Percentiles rank a stretch among this genome's conserved stretches.
phyloP scores from a whole-genome alignment of 2,113 vertebrate species.

The Phylloscopus whistleri region DNA sequence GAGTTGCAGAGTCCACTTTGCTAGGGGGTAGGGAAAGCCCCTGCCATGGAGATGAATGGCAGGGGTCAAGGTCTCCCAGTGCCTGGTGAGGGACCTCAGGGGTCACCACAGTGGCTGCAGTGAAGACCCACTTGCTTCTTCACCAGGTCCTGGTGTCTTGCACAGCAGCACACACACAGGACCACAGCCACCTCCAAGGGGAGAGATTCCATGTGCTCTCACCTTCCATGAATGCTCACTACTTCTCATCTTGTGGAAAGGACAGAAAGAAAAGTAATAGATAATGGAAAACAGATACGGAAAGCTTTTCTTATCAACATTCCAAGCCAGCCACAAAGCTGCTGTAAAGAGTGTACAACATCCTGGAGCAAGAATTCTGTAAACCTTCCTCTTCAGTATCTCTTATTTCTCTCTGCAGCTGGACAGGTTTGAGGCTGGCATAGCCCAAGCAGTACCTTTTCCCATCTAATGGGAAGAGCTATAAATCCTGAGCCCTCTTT shows the following conservation, averaged over 20 bases:
- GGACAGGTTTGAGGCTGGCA: background rate
- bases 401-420: background rate
- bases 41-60: accelerated
- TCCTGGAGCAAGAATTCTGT: background rate
- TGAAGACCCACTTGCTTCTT: background rate
- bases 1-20: background rate
- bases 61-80: background rate
- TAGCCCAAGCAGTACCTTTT: background rate
- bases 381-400: background rate
- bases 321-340: background rate
- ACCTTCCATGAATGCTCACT: background rate
- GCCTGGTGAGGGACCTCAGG: background rate
- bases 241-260: background rate
- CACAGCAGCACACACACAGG: background rate
- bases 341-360: background rate
- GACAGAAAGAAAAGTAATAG: background rate
- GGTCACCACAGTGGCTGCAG: background rate
- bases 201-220: accelerated
- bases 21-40: background rate
- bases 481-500: background rate
- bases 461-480: background rate
- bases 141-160: background rate
- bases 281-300: background rate
- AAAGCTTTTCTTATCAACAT: background rate
- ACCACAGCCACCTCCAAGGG: background rate